Base-by-base conservation (phyloP, 1,140 invertebrate species). In the Ceratina japonica region DNA sequence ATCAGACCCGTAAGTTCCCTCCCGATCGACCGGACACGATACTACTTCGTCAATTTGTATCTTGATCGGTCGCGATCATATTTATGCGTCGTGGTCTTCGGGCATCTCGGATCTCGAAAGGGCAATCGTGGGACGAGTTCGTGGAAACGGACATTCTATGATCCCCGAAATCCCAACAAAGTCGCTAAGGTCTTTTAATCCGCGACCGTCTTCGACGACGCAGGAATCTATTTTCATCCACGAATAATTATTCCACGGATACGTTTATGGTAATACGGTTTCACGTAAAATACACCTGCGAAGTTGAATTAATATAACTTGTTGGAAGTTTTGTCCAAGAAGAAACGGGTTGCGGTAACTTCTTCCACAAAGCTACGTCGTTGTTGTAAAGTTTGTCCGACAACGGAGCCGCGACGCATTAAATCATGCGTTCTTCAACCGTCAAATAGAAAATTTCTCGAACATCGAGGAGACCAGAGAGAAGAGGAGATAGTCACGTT, bases 1-100 rank as follows among this genome's bases (percentile, higher is more conserved):
- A 62, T 44, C 4, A 51, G n/a, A 37, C 66, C 37, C 58, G 65
- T 61, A 4, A 5, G 31, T 1, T 44, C 27, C 31, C 31, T 37
- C 22, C 22, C 71, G 71, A 65, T 75, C 51, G n/a, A 10, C n/a
- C 3, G 27, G 10, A 12, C 13, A 37, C 66, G 51, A 63, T 63
- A 44, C 58, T 54, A 49, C 44, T 16, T 63, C 49, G 75, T 72
- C 75, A 72, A 78, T 78, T 72, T 72, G 75, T 78, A 63, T 72
- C 27, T 54, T 54, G 75, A 62, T 56, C 59, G 58, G 15, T 16
- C 24, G 18, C 44, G n/a, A 51, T 74, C 61, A 63, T 44, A 54
- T 58, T 16, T 68, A 24, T 27, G 24, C 66, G 66, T n/a, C 66
- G 66, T n/a, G 37, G 37, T 44, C 37, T 44, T 22, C 49, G 7